A percentile compares a stretch with the other conserved stretches of the same genome.
Conservation (phyloP, 2,888 invertebrate genomes). For the Limulus polyphemus region DNA sequence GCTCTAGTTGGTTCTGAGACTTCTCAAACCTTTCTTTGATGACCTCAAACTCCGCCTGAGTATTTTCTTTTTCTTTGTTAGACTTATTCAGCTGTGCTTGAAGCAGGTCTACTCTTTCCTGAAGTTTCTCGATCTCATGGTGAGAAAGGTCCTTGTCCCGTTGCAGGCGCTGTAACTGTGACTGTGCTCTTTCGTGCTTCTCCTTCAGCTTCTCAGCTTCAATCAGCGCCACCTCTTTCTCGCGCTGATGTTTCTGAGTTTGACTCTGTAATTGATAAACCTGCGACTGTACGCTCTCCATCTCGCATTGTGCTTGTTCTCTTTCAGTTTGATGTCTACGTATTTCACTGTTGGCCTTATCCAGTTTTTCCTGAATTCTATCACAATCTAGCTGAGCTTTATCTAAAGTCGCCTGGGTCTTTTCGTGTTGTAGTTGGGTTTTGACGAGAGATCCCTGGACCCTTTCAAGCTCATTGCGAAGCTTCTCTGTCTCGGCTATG, state of each 20-base stretch:
- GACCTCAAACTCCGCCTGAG: conserved; percentile 71
- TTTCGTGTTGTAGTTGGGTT: conserved; percentile 80
- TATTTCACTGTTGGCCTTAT: conserved; percentile 28
- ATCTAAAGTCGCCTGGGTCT: conserved; percentile 73
- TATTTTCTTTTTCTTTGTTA: conserved; percentile 69
- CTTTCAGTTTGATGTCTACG: conserved; percentile 58
- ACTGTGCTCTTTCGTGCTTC: conserved; percentile 74
- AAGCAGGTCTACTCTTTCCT: conserved; percentile 67
- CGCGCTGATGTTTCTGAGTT: conserved; percentile 74
- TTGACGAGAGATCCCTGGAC: conserved; percentile 73
- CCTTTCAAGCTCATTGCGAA: conserved; percentile 32
- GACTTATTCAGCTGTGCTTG: conserved; percentile 67
- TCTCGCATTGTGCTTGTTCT: conserved; percentile 79
- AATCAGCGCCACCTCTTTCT: conserved; percentile 67
- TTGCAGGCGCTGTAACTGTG: conserved; percentile 60
- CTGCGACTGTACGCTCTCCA: conserved; percentile 77
- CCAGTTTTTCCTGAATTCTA: conserved; percentile 34
- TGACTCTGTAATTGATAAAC: conserved; percentile 75
- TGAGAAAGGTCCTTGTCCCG: conserved; percentile 75
- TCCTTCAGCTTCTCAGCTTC: conserved; percentile 75
- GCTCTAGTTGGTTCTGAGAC: conserved; percentile 37
- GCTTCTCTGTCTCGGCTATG: conserved; percentile 28
- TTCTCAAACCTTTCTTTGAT: conserved; percentile 80
- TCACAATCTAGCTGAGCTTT: conserved; percentile 51
- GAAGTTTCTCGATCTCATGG: conserved; percentile 64